Evolutionary conservation across 2,113 vertebrate species (phyloP).

Genomic region (Accipiter cooperii): DNA sequence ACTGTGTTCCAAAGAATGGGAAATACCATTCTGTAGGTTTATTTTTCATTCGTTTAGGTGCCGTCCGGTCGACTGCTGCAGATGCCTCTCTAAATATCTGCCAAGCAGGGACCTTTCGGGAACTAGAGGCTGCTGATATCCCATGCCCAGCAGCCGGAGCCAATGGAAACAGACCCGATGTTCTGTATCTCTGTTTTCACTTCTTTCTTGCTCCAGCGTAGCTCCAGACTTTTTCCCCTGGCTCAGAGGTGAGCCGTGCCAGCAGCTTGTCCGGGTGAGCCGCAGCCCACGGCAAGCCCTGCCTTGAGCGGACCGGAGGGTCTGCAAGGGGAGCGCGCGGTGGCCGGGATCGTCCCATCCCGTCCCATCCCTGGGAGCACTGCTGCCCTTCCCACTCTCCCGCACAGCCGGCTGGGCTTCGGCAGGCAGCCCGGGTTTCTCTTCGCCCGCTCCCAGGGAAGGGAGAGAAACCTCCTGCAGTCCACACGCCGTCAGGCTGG

Average conservation of each 20-base stretch:
- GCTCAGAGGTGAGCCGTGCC: background rate
- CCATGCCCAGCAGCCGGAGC: background rate
- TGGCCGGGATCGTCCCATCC: too few relatives aligned
- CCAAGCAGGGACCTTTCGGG: background rate
- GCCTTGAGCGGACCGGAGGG: background rate
- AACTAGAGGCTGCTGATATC: background rate
- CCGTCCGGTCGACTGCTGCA: background rate
- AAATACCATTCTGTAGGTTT: slow-evolving; percentile 8
- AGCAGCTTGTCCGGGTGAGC: background rate
- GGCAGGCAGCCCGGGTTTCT: background rate
- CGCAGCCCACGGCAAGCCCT: background rate
- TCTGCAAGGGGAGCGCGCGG: background rate
- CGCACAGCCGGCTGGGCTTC: background rate
- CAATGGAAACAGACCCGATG: background rate
- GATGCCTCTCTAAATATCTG: slow-evolving; percentile 25
- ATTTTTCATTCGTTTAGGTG: slow-evolving; percentile 30
- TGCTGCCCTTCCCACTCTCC: background rate
- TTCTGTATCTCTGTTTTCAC: background rate
- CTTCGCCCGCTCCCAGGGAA: background rate
- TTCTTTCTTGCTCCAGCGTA: background rate
- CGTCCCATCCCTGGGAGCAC: background rate
- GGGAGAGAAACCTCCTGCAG: background rate
- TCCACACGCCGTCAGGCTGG: background rate
- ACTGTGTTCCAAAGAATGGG: background rate
- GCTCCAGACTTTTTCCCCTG: background rate